Evolutionary conservation across 1,140 invertebrate genomes (phyloP).

Genomic region (Argopecten irradians): DNA sequence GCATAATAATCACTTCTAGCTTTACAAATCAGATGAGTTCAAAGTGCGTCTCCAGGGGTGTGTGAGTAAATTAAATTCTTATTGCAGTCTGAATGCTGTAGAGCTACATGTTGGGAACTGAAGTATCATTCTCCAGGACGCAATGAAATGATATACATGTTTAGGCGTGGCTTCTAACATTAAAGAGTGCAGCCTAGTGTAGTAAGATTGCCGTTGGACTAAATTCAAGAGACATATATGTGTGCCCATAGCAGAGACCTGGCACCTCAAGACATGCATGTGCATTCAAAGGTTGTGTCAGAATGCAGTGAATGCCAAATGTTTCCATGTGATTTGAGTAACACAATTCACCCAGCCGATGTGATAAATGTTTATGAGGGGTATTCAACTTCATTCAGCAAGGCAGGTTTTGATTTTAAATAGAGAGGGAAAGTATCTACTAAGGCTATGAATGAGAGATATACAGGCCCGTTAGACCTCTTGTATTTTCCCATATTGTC

Average conservation of each 20-base stretch:
- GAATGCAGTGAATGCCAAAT: neutral
- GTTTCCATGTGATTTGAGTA: neutral
- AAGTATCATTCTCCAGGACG: neutral
- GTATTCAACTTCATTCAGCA: neutral
- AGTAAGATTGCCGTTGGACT: neutral
- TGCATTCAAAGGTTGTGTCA: neutral
- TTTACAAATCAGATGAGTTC: no score
- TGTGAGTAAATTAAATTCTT: no score
- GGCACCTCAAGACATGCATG: neutral
- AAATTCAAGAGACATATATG: constrained; percentile 1
- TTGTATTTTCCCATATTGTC: no score
- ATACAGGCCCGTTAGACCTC: no score
- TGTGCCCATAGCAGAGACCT: neutral
- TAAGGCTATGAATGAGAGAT: no score
- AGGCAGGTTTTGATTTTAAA: neutral
- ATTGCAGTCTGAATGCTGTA: no score
- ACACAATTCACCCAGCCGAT: neutral
- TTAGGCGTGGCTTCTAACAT: neutral
- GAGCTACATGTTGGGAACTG: neutral
- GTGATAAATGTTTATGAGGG: neutral
- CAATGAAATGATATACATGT: neutral
- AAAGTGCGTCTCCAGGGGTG: no score
- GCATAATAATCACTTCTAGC: no score
- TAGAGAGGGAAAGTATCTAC: no score
- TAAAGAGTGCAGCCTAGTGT: neutral